Conservation (phyloP, 2,113 vertebrate genomes). For the Callaeas wilsoni region DNA sequence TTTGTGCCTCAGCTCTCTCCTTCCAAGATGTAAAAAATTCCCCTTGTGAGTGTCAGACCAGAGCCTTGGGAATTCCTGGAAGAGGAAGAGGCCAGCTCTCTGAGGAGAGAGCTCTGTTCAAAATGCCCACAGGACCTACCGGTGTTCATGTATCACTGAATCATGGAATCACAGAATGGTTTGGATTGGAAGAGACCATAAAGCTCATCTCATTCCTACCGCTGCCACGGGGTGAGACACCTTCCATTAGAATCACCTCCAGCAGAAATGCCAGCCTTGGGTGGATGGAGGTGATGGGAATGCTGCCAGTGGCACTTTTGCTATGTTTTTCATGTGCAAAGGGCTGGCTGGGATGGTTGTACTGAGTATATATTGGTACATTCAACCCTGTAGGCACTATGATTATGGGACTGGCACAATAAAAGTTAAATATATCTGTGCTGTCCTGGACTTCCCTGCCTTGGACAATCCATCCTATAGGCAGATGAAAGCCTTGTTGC, state of each 20-base stretch:
- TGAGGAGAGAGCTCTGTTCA: background rate
- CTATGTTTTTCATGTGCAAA: rapidly evolving
- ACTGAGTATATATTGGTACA: background rate
- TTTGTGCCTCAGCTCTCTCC: background rate
- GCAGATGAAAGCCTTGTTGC: background rate
- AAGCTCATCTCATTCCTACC: rapidly evolving
- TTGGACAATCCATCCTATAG: background rate
- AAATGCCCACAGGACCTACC: background rate
- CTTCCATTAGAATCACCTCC: background rate
- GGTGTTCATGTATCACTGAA: background rate
- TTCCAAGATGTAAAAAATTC: constrained; percentile 23
- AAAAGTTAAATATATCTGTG: background rate
- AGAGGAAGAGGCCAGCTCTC: background rate
- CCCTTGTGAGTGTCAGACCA: background rate
- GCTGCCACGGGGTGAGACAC: background rate
- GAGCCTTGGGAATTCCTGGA: background rate
- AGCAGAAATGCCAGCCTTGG: background rate
- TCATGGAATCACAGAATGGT: background rate
- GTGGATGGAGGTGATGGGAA: background rate
- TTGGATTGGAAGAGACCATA: background rate
- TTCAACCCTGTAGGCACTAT: background rate
- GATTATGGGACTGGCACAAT: background rate
- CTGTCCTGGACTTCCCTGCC: background rate
- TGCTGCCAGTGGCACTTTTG: background rate
- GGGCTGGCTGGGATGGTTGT: background rate